Evolutionary conservation across 2,113 vertebrate genomes (phyloP), one percentile per base, ranked within the genome.

Genomic region (Lamprologus speciosus): DNA sequence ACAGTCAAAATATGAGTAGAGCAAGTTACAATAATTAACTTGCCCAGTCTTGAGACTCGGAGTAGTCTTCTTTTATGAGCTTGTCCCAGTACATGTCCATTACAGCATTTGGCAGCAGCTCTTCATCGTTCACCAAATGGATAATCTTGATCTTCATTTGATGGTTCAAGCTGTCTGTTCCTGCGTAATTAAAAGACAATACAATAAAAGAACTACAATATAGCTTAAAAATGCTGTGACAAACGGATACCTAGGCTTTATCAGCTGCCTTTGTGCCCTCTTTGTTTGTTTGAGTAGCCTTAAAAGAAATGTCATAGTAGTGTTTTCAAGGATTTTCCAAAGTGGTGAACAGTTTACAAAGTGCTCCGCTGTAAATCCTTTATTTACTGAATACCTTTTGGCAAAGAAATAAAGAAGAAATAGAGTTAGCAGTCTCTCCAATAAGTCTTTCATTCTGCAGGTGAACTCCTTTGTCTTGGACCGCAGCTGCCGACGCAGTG

Each of bases 31-130:
- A 80, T 35, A 40, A 13, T 23, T 89, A 73, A 86, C 28, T 55
- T 3, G 8, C 40, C 94, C 95, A 96, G 40, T 93, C 93, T 1
- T 93, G 82, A 28, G 16, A 55, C 16, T 89, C 85, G 2, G 10
- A 13, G 21, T 1, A 12, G 19, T 95, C 92, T 79, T 80, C 90
- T 17, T 93, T 90, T 26, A 83, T 79, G 68, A 97, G 96, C 81
- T 93, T 95, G 82, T 92, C 94, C 98, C 98, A 99, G 73, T 97
- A 87, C 37, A 89, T 84, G 85, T 98, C 97, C 96, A 97, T 96
- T 19, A 95, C 4, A 42, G 95, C 87, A 7, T 90, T 95, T 1
- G 98, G 97, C 7, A 98, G 86, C 83, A 98, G 93, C 90, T 98
- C 98, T n/a, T 97, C 96, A 80, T 97, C 89, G 5, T 53, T 55